These are phyloP conservation scores for Drosophila sulfurigaster DNA, from an alignment of 1,140 invertebrate genomes.

Conservation along the genomic window DNA sequence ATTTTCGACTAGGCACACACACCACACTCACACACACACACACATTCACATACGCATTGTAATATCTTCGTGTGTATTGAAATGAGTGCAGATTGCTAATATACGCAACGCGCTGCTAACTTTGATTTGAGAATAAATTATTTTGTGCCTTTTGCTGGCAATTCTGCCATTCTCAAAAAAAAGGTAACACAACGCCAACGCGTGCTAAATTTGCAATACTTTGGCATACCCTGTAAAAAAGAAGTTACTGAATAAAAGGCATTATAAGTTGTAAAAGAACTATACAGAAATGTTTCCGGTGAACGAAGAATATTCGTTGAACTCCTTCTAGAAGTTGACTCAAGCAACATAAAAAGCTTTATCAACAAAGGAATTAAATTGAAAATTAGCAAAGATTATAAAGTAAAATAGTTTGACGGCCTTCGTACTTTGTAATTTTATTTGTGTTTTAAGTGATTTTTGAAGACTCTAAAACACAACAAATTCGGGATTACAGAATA, in stretches of 20 bases:
- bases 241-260: not conserved
- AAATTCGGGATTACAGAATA: too few species aligned
- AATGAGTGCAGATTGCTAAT: slow-evolving; percentile 75
- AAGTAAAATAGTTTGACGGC: too few species aligned
- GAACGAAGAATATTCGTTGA: too few species aligned
- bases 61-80: slow-evolving; percentile 34
- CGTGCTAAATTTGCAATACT: slow-evolving; percentile 48
- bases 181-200: slow-evolving; percentile 38
- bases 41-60: slow-evolving; percentile 7
- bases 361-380: too few species aligned
- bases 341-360: too few species aligned
- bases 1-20: slow-evolving; percentile 76
- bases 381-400: too few species aligned
- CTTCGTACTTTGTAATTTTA: too few species aligned
- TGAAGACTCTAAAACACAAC: too few species aligned
- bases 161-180: slow-evolving; percentile 21
- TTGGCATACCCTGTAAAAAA: slow-evolving; percentile 3
- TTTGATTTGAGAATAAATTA: slow-evolving; percentile 83
- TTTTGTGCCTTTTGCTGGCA: slow-evolving; percentile 65
- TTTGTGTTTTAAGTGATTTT: too few species aligned
- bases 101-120: slow-evolving; percentile 78
- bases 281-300: too few species aligned
- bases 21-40: slow-evolving; percentile 17
- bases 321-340: too few species aligned
- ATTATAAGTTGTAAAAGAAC: not conserved